phyloP scores from a whole-genome alignment of 2,113 vertebrate species.

The Trichomycterus rosablanca region DNA sequence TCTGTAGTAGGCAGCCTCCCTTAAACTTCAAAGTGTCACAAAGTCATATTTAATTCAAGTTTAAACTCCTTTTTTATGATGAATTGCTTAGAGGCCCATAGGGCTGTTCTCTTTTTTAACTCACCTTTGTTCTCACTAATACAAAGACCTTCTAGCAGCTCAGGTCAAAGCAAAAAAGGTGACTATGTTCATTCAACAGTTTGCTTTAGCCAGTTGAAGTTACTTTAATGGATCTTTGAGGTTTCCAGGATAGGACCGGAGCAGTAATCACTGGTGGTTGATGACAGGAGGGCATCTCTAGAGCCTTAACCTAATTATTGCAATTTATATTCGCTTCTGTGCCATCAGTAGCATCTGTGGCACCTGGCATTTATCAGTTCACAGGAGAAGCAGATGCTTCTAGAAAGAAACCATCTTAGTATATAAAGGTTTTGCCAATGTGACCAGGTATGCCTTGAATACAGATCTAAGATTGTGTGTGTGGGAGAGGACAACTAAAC shows the following conservation, averaged over 20 bases:
- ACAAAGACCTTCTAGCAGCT: slow-evolving; percentile 46
- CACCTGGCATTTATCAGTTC: slow-evolving; percentile 29
- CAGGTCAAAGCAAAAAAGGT: slow-evolving; percentile 41
- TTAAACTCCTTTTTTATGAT: slow-evolving; percentile 38
- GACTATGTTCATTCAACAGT: slow-evolving; percentile 48
- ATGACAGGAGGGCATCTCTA: slow-evolving; percentile 41
- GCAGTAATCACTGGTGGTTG: slow-evolving; percentile 41
- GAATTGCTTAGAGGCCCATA: slow-evolving; percentile 36
- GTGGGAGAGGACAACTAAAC: too few relatives aligned
- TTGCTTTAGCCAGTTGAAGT: slow-evolving; percentile 34
- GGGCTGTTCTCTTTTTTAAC: slow-evolving; percentile 38
- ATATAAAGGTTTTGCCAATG: neutral
- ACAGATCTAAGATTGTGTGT: too few relatives aligned
- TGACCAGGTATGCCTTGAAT: neutral
- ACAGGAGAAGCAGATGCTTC: slow-evolving; percentile 42
- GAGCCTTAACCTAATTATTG: slow-evolving; percentile 52
- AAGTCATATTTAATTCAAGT: slow-evolving; percentile 47
- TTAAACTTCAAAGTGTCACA: slow-evolving; percentile 44
- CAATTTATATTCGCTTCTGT: slow-evolving; percentile 42
- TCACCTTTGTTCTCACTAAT: slow-evolving; percentile 40
- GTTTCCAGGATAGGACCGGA: slow-evolving; percentile 36
- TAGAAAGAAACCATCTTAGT: slow-evolving; percentile 9
- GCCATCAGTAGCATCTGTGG: slow-evolving; percentile 44
- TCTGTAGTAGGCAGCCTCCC: slow-evolving; percentile 32
- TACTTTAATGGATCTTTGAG: slow-evolving; percentile 29